phyloP scores from a whole-genome alignment of 2,888 invertebrate species.

The Luperina testacea region DNA sequence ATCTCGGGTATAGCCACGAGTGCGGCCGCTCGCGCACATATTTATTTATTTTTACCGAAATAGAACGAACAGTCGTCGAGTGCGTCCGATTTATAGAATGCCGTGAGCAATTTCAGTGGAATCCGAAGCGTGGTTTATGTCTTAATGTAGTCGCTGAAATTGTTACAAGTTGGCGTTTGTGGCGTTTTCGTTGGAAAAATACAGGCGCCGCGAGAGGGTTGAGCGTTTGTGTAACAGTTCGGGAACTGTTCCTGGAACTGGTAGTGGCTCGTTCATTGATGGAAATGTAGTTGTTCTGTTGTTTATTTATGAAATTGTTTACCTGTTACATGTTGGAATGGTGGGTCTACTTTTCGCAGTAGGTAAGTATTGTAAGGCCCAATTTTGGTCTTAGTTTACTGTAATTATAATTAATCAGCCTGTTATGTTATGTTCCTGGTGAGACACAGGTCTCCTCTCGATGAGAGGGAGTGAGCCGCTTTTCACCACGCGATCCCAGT shows the following conservation, averaged over 20 bases:
- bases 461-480: background rate
- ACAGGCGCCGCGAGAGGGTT: slow-evolving; percentile 60
- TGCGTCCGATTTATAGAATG: slow-evolving; percentile 82
- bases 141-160: slow-evolving; percentile 81
- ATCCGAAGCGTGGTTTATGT: slow-evolving; percentile 87
- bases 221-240: slow-evolving; percentile 42
- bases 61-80: slow-evolving; percentile 87
- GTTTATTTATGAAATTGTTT: background rate
- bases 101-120: slow-evolving; percentile 84
- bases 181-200: slow-evolving; percentile 60
- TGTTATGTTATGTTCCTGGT: background rate
- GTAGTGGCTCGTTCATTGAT: slow-evolving; percentile 24
- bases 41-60: slow-evolving; percentile 90
- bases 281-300: slow-evolving; percentile 23
- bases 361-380: background rate
- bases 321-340: background rate
- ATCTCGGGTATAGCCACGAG: slow-evolving; percentile 66
- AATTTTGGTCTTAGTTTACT: background rate
- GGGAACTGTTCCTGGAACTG: slow-evolving; percentile 49
- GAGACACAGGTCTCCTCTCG: background rate
- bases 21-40: slow-evolving; percentile 83
- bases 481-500: background rate
- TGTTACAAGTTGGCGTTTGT: slow-evolving; percentile 62
- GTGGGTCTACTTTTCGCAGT: background rate
- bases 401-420: background rate